Conservation (phyloP, 2,797 vertebrate genomes). For the Molothrus ater region DNA sequence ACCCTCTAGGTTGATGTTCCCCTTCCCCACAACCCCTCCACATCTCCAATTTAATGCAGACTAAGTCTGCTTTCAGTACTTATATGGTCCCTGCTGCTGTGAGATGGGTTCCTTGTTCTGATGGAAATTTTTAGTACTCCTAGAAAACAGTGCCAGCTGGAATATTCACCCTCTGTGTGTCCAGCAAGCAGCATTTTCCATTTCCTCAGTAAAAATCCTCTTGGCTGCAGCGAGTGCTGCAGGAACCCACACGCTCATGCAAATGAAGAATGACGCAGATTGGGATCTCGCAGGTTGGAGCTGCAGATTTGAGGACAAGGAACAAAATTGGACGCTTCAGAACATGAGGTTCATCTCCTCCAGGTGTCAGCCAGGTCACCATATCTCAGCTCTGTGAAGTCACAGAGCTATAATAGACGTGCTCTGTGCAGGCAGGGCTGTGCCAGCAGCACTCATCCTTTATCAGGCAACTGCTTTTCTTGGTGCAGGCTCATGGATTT, state of each 20-base stretch:
- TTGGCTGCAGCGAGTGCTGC: neutral
- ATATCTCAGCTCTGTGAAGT: neutral
- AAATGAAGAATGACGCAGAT: neutral
- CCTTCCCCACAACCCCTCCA: neutral
- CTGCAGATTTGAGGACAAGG: neutral
- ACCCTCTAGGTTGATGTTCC: neutral
- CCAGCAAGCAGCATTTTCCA: conserved; percentile 52
- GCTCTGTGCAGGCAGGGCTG: neutral
- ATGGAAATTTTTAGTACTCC: conserved; percentile 42
- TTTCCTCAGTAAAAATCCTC: conserved; percentile 38
- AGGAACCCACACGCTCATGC: conserved; percentile 2
- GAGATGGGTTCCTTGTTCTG: neutral
- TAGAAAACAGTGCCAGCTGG: conserved; percentile 44
- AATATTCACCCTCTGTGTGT: conserved; percentile 13
- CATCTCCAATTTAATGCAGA: neutral
- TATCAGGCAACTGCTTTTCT: neutral
- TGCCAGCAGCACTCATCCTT: neutral
- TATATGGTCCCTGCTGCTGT: neutral
- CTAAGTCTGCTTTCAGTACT: neutral
- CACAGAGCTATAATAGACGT: neutral
- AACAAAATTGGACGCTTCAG: neutral
- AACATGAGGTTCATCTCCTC: neutral
- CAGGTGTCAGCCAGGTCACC: neutral
- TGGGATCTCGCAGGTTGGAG: neutral
- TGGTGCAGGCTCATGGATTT: neutral